Evolutionary conservation across 2,113 vertebrate genomes (phyloP).

Genomic region (Hippocampus abdominalis): DNA sequence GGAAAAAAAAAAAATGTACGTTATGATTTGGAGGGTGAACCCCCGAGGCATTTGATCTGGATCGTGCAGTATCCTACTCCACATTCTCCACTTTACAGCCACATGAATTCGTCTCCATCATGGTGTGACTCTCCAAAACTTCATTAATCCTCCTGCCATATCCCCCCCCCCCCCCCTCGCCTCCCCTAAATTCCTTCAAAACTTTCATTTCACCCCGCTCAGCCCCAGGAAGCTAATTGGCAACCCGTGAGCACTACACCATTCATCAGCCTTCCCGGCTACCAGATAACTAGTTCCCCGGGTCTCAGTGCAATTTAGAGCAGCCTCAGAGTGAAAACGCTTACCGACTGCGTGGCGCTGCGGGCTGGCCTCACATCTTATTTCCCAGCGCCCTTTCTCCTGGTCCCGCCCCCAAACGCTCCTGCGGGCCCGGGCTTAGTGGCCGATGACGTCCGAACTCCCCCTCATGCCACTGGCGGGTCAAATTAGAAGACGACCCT

Average conservation of each 20-base stretch:
- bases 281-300: conserved; percentile 57
- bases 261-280: conserved; percentile 48
- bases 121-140: neutral
- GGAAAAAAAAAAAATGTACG: too few relatives aligned
- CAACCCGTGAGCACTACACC: conserved; percentile 37
- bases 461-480: conserved; percentile 41
- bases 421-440: conserved; percentile 10
- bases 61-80: too few relatives aligned
- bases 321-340: conserved; percentile 46
- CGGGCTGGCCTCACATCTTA: conserved; percentile 47
- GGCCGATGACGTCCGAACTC: conserved; percentile 37
- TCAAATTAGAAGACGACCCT: conserved; percentile 35
- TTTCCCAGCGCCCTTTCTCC: conserved; percentile 54
- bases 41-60: too few relatives aligned
- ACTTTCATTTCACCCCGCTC: conserved; percentile 13
- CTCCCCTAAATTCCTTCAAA: conserved; percentile 8
- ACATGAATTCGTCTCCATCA: neutral
- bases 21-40: too few relatives aligned
- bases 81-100: conserved; percentile 10
- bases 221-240: conserved; percentile 37
- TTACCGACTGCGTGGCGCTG: conserved; percentile 48
- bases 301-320: conserved; percentile 66
- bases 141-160: neutral
- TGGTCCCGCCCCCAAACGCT: conserved; percentile 18
- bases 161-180: neutral